These are phyloP conservation scores for Betta splendens DNA, from an alignment of 2,797 vertebrate species.

Conservation along the genomic window DNA sequence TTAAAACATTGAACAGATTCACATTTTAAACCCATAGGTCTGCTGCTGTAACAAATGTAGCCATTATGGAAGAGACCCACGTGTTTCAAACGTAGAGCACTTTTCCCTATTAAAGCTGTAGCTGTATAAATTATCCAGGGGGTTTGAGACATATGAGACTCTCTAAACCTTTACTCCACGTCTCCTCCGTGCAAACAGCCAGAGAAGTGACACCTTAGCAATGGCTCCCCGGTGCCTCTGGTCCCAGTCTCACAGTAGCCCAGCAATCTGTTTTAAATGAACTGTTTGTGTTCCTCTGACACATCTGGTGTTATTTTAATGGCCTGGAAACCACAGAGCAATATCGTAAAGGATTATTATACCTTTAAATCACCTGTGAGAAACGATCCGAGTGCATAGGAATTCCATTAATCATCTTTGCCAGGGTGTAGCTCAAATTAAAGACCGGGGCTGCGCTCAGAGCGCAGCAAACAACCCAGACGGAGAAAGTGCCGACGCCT, in stretches of 20 bases:
- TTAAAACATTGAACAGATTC: too few relatives aligned
- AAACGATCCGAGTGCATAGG: slow-evolving; percentile 69
- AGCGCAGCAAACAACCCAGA: slow-evolving; percentile 30
- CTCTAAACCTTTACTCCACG: slow-evolving; percentile 62
- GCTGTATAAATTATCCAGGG: slow-evolving; percentile 47
- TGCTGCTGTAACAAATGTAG: too few relatives aligned
- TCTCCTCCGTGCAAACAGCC: slow-evolving; percentile 57
- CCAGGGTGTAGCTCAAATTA: slow-evolving; percentile 68
- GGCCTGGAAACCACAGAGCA: slow-evolving; percentile 80
- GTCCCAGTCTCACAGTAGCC: slow-evolving; percentile 43
- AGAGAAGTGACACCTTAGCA: slow-evolving; percentile 65
- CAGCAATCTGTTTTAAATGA: slow-evolving; percentile 84
- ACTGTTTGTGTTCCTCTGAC: slow-evolving; percentile 82
- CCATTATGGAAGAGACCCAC: too few relatives aligned
- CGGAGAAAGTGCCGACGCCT: slow-evolving; percentile 24
- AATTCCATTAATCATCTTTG: slow-evolving; percentile 85
- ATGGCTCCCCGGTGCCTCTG: slow-evolving; percentile 67
- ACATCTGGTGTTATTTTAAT: slow-evolving; percentile 82
- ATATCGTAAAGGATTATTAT: slow-evolving; percentile 84
- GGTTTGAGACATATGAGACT: slow-evolving; percentile 41
- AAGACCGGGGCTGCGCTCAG: slow-evolving; percentile 39
- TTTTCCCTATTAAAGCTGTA: slow-evolving; percentile 4
- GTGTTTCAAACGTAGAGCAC: neutral
- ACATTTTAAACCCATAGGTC: too few relatives aligned
- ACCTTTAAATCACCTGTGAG: slow-evolving; percentile 84